Evolutionary conservation across 2,888 invertebrate genomes (phyloP).

Genomic region (Phengaris arion): DNA sequence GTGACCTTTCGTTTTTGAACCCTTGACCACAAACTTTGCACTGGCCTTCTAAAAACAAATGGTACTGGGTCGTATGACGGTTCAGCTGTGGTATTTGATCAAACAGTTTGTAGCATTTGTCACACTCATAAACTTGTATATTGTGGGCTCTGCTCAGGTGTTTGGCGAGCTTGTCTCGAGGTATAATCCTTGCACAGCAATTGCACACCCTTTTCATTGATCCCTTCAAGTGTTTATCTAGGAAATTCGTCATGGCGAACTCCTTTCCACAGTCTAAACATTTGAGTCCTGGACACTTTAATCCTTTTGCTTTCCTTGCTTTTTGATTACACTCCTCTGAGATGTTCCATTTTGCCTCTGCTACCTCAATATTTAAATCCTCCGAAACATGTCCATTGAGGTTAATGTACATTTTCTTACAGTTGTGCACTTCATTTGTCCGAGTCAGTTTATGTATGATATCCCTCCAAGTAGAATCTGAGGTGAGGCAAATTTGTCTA

Average conservation of each 20-base stretch:
- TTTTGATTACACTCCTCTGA: conserved; percentile 14
- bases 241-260: conserved; percentile 45
- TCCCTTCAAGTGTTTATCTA: conserved; percentile 57
- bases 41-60: conserved; percentile 42
- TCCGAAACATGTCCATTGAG: conserved; percentile 46
- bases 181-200: conserved; percentile 48
- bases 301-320: conserved; percentile 27
- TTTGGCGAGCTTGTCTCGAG: conserved; percentile 47
- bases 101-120: conserved; percentile 53
- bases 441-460: conserved; percentile 45
- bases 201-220: conserved; percentile 52
- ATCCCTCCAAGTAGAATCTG: conserved; percentile 52
- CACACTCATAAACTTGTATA: conserved; percentile 44
- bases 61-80: conserved; percentile 45
- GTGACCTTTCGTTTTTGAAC: conserved; percentile 51
- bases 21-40: conserved; percentile 57
- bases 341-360: conserved; percentile 45
- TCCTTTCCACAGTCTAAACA: conserved; percentile 56
- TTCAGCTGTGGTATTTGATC: conserved; percentile 38
- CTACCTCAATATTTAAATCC: conserved; percentile 39
- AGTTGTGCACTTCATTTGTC: conserved; percentile 38
- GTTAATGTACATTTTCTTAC: conserved; percentile 52
- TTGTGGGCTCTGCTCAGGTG: conserved; percentile 52
- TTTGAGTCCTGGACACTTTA: conserved; percentile 30
- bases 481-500: conserved; percentile 51